phyloP scores from a whole-genome alignment of 1,140 invertebrate genomes.

The Zaprionus taronus region DNA sequence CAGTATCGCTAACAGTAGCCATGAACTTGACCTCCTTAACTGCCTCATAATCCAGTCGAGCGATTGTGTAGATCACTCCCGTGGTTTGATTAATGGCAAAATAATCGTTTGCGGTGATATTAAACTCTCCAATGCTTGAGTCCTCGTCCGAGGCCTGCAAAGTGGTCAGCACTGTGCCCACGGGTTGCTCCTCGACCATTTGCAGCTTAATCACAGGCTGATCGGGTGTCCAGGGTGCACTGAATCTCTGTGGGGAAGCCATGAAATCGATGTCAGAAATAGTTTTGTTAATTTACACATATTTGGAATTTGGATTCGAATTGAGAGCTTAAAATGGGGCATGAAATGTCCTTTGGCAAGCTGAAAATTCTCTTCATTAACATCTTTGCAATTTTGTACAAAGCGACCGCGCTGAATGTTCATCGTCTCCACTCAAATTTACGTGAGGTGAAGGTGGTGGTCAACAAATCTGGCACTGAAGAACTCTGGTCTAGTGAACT shows the following conservation, averaged over 20 bases:
- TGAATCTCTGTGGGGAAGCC: constrained; percentile 85
- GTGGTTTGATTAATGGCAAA: constrained; percentile 91
- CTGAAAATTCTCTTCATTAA: constrained; percentile 66
- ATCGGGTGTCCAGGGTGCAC: constrained; percentile 89
- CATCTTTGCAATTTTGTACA: constrained; percentile 60
- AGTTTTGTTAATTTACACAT: too few relatives aligned
- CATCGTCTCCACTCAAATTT: constrained; percentile 56
- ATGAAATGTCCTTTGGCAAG: constrained; percentile 46
- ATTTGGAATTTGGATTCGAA: background rate
- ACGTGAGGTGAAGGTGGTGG: constrained; percentile 39
- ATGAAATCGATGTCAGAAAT: constrained; percentile 38
- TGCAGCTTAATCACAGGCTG: constrained; percentile 89
- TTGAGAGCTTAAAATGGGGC: constrained; percentile 2
- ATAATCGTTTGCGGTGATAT: constrained; percentile 86
- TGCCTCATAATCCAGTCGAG: constrained; percentile 93
- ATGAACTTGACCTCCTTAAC: constrained; percentile 91
- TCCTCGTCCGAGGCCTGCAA: constrained; percentile 93
- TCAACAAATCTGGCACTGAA: constrained; percentile 29
- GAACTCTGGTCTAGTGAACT: constrained; percentile 58
- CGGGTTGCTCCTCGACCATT: constrained; percentile 93
- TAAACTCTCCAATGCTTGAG: constrained; percentile 91
- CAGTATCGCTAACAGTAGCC: constrained; percentile 92
- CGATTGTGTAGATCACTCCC: constrained; percentile 91
- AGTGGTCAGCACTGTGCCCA: constrained; percentile 91
- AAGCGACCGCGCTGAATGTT: constrained; percentile 63